Conservation (phyloP, 1,140 invertebrate genomes). For the Chrysomallon squamiferum region DNA sequence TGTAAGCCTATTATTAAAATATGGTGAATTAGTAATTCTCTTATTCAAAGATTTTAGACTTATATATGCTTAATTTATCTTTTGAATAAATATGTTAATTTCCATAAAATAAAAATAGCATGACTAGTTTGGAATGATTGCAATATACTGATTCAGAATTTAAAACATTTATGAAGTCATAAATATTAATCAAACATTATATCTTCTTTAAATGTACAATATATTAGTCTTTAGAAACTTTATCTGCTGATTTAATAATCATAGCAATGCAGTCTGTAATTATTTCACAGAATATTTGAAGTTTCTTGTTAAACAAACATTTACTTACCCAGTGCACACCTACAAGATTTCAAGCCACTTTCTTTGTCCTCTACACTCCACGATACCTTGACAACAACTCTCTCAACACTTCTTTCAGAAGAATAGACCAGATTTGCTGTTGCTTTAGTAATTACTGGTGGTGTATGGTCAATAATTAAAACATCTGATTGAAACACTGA, state of each 20-base stretch:
- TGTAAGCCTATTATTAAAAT: no score
- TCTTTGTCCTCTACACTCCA: slow-evolving; percentile 1
- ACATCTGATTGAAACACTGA: not conserved
- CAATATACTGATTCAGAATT: not conserved
- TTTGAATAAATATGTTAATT: no score
- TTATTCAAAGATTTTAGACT: no score
- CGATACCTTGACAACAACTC: not conserved
- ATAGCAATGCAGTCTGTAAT: not conserved
- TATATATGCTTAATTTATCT: no score
- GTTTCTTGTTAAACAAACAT: not conserved
- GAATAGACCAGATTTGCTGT: not conserved
- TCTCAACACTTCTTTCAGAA: not conserved
- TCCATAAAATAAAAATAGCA: no score
- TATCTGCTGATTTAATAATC: not conserved
- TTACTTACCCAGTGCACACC: slow-evolving; percentile 7
- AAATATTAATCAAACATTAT: not conserved
- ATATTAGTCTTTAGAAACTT: not conserved
- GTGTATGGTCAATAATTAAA: not conserved
- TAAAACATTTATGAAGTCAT: not conserved
- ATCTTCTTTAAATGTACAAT: not conserved
- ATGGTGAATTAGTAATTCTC: no score
- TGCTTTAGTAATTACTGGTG: not conserved
- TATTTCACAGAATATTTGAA: not conserved
- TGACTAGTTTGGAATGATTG: not conserved
- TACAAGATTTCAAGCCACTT: slow-evolving; percentile 1